Base-by-base conservation (phyloP, 2,888 invertebrate species). In the Physocephala rufipes region DNA sequence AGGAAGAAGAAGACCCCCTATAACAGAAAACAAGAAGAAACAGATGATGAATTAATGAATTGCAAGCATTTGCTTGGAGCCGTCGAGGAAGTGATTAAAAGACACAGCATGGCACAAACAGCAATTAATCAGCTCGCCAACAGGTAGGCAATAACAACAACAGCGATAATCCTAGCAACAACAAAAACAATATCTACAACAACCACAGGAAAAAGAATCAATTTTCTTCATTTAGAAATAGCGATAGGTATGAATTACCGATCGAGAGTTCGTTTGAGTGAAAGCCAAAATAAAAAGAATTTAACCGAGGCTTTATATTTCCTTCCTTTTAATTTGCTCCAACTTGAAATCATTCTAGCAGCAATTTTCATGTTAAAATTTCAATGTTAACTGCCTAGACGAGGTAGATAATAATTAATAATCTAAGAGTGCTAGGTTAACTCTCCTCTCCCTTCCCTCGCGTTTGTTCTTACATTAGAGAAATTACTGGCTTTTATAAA, bases 131-230 rank as follows among this genome's bases (percentile, higher is more conserved):
- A 51, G 28, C 64, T 47, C 47, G 49, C 19, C 19, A 28, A 28
- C 43, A 12, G n/a, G 2, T 26, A 26, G 9, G 15, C n/a, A n/a
- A 30, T 9, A 66, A 9, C 36, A 36, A 43, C 7, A 58, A 45
- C 43, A 30, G 2, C 59, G 13, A 26, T 26, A 7, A 21, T 26
- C 2, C 2, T 26, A 58, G 19, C 58, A 58, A 24, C 45, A 71
- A 43, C 61, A 65, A 30, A 65, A 65, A 43, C n/a, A 47, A 43
- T 26, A 70, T 43, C 26, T 13, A 55, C 2, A 70, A 24, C 55
- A n/a, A n/a, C n/a, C n/a, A 36, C 36, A 9, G 5, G 4, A 24
- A 16, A 2, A 59, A 24, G 4, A 24, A 4, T 26, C 2, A 24
- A n/a, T 59, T 16, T 59, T 26, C 59, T 26, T 12, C 26, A 21